Base-by-base conservation (phyloP, 2,888 invertebrate species). In the Lithodes maja region DNA sequence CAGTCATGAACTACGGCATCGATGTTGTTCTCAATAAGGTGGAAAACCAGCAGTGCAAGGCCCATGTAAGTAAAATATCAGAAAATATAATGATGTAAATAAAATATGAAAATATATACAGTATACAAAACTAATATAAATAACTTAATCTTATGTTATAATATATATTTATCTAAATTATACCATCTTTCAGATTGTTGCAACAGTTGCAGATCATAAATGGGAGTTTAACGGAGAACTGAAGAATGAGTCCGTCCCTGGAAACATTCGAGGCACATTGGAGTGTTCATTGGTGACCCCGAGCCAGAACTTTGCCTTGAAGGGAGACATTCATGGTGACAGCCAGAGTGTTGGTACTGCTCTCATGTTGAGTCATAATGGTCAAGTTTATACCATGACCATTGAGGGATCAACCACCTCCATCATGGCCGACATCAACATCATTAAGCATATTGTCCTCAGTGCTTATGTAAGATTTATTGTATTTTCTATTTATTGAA, bases 391-490 rank as follows among this genome's bases (percentile, higher is more conserved):
- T 52, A 55, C 83, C 1, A 54, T 83, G 33, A 90, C 50, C 52
- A 3, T 89, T 3, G 86, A 89, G 3, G 89, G 81, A 3, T 84
- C 90, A 1, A n/a, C 52, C 0, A 84, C 55, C 7, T 87, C 84
- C 50, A n/a, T 91, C 33, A 5, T 77, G 2, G 55, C 90, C 15
- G 85, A 91, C 17, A 75, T 86, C 50, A 89, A 90, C 17, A 53
- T 90, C 53, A 52, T 74, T 49, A 90, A 81, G 17, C 90, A 86
- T 17, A n/a, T 90, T 9, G 2, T 78, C 33, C 17, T 90, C 15
- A 81, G 90, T n/a, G 86, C 89, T 17, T 71, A 90, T 71, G 91
- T 91, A 77, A 83, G 90, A n/a, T 5, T 33, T 0, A 33, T 33
- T 33, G 0, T 33, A 33, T 33, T 33, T 33, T 33, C 33, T 33